Evolutionary conservation across 37 sponge, comb jelly and placozoan species (phyloP).

Genomic region (Ianthella basta): DNA sequence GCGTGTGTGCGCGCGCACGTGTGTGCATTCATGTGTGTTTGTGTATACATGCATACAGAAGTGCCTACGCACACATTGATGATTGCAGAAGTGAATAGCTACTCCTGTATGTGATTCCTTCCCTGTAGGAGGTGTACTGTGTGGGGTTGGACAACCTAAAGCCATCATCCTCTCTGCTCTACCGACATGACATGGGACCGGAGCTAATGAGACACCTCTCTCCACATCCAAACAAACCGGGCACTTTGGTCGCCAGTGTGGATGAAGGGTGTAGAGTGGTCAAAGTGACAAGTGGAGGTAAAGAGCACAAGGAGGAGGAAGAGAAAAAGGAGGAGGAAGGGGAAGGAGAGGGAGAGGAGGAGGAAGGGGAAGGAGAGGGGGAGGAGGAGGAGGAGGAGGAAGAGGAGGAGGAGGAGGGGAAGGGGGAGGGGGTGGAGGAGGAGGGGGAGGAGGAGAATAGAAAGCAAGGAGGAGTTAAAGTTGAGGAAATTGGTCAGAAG

Average conservation of each 20-base stretch:
- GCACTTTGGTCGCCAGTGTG: constrained; percentile 32
- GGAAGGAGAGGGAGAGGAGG: not conserved
- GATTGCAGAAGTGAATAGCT: no score
- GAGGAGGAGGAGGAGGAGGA: not conserved
- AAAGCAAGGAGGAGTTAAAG: not conserved
- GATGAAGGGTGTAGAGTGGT: not conserved
- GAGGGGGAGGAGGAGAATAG: not conserved
- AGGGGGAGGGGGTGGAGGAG: not conserved
- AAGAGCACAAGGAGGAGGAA: constrained; percentile 1
- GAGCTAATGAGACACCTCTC: constrained; percentile 46
- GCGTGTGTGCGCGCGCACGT: no score
- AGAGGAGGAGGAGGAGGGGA: not conserved
- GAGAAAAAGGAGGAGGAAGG: not conserved
- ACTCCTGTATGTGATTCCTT: not conserved
- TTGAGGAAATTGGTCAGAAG: no score
- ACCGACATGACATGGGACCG: constrained; percentile 37
- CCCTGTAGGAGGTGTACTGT: constrained; percentile 41
- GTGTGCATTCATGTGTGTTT: no score
- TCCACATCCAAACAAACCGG: constrained; percentile 2
- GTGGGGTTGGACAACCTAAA: not conserved
- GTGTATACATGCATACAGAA: no score
- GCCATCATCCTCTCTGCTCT: constrained; percentile 3
- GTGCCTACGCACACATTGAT: no score
- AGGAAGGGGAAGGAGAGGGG: not conserved
- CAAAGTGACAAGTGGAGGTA: constrained; percentile 7